Conservation (phyloP, 2,797 vertebrate genomes). For the Pteronotus mesoamericanus region DNA sequence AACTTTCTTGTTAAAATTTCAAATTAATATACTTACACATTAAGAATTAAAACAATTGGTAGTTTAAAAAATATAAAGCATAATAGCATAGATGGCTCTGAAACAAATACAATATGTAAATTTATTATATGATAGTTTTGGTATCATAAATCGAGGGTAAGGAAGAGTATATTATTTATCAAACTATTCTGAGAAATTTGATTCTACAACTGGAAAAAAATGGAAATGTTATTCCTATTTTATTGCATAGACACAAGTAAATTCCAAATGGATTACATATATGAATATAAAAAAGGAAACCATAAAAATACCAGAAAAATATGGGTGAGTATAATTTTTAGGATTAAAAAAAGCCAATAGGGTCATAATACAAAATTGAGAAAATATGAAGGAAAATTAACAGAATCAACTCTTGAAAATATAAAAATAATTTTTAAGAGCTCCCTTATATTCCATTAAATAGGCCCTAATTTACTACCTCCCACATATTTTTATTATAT, state of each 20-base stretch:
- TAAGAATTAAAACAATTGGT: neutral
- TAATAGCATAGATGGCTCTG: neutral
- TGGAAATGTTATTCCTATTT: neutral
- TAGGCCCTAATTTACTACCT: neutral
- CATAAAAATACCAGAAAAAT: neutral
- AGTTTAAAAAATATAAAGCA: neutral
- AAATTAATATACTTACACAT: neutral
- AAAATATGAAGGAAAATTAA: neutral
- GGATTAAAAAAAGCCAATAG: neutral
- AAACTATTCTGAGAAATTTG: neutral
- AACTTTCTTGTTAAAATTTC: neutral
- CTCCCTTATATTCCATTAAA: neutral
- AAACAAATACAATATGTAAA: neutral
- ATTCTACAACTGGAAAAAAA: neutral
- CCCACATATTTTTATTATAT: neutral
- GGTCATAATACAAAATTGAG: neutral
- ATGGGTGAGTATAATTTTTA: neutral
- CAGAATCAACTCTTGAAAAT: neutral
- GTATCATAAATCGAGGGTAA: neutral
- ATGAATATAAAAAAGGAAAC: neutral
- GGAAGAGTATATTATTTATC: neutral
- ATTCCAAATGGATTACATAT: neutral
- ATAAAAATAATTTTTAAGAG: neutral
- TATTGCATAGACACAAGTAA: neutral
- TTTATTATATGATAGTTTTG: neutral